A percentile compares a stretch with the other conserved stretches of the same genome.
These are phyloP conservation scores for Acanthosepion pharaonis DNA, from an alignment of 2,888 invertebrate genomes.

Conservation along the genomic window DNA sequence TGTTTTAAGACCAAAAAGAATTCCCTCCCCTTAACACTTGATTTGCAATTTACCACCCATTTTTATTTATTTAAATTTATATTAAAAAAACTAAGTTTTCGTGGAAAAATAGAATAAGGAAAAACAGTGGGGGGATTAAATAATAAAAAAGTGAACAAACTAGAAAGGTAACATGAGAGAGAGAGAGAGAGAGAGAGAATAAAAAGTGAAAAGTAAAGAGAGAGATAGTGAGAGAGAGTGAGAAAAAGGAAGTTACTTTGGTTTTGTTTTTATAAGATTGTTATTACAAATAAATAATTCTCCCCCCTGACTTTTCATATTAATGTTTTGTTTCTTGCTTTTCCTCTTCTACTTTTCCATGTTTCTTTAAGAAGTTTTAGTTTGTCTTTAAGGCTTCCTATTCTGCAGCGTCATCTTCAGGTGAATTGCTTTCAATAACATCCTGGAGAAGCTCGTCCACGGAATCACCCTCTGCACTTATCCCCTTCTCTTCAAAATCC, in stretches of 20 bases:
- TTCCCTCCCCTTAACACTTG: conserved; percentile 44
- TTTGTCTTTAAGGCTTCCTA: conserved; percentile 25
- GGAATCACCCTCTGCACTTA: conserved; percentile 72
- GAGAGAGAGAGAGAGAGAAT: neutral
- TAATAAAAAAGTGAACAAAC: conserved; percentile 24
- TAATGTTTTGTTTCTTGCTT: neutral
- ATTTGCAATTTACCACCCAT: conserved; percentile 45
- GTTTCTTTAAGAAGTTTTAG: neutral
- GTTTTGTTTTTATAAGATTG: conserved; percentile 33
- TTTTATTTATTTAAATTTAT: neutral
- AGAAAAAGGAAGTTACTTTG: conserved; percentile 8
- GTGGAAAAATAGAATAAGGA: conserved; percentile 34
- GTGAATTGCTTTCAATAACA: conserved; percentile 72
- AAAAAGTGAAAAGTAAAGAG: neutral
- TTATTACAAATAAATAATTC: conserved; percentile 43
- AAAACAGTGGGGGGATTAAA: neutral
- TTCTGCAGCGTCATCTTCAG: conserved; percentile 62
- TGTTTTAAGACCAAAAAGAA: conserved; percentile 39
- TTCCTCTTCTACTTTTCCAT: conserved; percentile 42
- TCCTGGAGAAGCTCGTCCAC: conserved; percentile 73
- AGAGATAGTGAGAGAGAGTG: neutral
- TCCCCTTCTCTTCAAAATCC: conserved; percentile 72
- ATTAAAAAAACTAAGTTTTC: neutral
- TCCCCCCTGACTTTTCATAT: conserved; percentile 13
- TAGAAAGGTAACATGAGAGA: conserved; percentile 24